These are phyloP conservation scores for Lacerta bilineata DNA, from an alignment of 2,797 vertebrate species.

Conservation along the genomic window DNA sequence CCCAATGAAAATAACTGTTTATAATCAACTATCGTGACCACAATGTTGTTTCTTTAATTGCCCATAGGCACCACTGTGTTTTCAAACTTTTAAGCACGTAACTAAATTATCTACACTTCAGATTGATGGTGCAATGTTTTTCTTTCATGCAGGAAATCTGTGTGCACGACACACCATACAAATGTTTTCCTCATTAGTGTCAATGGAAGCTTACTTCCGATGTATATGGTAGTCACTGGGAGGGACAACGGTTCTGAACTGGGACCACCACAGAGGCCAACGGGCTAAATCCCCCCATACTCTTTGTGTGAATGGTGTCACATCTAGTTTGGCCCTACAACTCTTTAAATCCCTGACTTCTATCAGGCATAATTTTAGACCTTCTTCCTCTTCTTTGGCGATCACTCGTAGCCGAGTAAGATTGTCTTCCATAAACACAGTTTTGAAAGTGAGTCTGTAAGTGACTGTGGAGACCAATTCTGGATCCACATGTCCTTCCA, in stretches of 20 bases:
- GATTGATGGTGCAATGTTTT: too few relatives aligned
- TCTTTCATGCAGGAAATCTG: background rate
- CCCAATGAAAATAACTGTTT: slow-evolving; percentile 12
- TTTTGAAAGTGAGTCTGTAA: too few relatives aligned
- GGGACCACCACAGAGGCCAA: background rate
- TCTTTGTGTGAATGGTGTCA: background rate
- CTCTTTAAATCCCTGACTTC: background rate
- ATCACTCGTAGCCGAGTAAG: too few relatives aligned
- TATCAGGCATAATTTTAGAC: background rate
- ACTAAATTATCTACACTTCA: background rate
- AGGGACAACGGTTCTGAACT: too few relatives aligned
- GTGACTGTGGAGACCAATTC: too few relatives aligned
- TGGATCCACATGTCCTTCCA: too few relatives aligned
- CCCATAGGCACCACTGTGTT: background rate
- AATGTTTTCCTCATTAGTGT: background rate
- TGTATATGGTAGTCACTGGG: background rate
- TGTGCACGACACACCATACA: background rate
- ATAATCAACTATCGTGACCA: background rate
- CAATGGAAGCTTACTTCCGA: background rate
- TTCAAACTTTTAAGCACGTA: background rate
- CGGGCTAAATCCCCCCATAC: background rate
- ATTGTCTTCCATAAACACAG: too few relatives aligned
- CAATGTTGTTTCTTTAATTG: background rate
- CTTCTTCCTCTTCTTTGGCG: too few relatives aligned
- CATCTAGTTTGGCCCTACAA: background rate